Conservation (phyloP, 2,888 invertebrate genomes). For the Mythimna loreyi region DNA sequence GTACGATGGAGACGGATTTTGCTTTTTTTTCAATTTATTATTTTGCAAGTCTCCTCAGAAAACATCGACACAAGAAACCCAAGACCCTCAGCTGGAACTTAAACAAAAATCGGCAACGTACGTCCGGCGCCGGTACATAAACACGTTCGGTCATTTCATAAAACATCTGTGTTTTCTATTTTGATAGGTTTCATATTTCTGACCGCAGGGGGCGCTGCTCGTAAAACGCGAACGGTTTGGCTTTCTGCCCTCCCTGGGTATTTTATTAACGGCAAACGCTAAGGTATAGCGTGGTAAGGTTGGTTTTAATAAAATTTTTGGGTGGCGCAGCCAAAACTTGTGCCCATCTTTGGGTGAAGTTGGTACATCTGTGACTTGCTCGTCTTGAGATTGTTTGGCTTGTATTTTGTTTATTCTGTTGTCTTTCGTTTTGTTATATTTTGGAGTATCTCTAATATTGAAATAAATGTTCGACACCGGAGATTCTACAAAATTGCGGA, state of each 20-base stretch:
- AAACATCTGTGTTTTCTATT: conserved; percentile 77
- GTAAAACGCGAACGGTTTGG: conserved; percentile 78
- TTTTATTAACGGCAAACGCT: conserved; percentile 74
- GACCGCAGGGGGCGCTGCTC: conserved; percentile 77
- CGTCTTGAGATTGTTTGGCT: conserved; percentile 8
- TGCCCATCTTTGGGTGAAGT: conserved; percentile 28
- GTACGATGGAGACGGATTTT: no score
- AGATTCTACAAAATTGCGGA: no score
- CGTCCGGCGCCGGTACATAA: conserved; percentile 66
- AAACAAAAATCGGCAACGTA: conserved; percentile 55
- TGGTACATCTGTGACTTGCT: conserved; percentile 54
- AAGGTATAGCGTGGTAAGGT: conserved; percentile 71
- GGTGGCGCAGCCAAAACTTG: conserved; percentile 63
- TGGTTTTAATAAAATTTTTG: conserved; percentile 69
- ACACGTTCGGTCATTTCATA: conserved; percentile 77
- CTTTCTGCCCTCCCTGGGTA: conserved; percentile 75
- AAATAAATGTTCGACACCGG: background rate
- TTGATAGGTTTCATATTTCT: conserved; percentile 84
- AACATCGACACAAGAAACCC: background rate
- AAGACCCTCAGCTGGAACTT: conserved; percentile 22
- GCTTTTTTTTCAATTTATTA: background rate
- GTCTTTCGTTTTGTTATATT: conserved; percentile 7
- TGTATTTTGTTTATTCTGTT: conserved; percentile 15
- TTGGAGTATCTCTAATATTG: background rate
- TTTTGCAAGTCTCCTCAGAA: background rate